phyloP scores from a whole-genome alignment of 2,888 invertebrate species.

The Brachylomia viminalis region DNA sequence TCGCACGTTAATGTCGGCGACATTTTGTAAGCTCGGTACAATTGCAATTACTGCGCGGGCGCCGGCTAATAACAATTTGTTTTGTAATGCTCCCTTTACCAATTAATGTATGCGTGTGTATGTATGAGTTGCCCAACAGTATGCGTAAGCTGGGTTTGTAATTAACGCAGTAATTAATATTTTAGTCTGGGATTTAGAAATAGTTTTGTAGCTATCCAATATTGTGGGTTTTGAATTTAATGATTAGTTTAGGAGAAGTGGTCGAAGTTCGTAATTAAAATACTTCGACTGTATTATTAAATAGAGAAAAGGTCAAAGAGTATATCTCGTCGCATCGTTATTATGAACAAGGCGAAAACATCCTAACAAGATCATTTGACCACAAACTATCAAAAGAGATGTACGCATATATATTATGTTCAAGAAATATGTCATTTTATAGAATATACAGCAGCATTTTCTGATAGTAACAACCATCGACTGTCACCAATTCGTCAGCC shows the following conservation, averaged over 20 bases:
- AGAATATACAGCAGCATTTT: too few relatives aligned
- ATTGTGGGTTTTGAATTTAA: not conserved
- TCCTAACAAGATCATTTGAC: not conserved
- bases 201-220: conserved; percentile 8
- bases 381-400: not conserved
- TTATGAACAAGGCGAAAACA: not conserved
- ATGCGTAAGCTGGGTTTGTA: conserved; percentile 48
- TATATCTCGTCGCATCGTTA: not conserved
- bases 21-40: conserved; percentile 65
- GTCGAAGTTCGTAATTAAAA: not conserved
- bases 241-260: not conserved
- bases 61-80: conserved; percentile 67
- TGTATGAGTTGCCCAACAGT: conserved; percentile 50
- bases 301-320: not conserved
- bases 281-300: not conserved
- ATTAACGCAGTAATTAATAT: conserved; percentile 57
- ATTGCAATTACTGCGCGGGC: conserved; percentile 66
- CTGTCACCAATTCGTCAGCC: not conserved
- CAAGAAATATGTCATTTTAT: not conserved
- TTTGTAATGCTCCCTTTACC: conserved; percentile 66
- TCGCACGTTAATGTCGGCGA: conserved; percentile 54
- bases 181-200: conserved; percentile 17
- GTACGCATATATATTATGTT: too few relatives aligned
- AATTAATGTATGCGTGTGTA: conserved; percentile 62
- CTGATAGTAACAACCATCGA: too few relatives aligned